Evolutionary conservation across 2,113 vertebrate species (phyloP).

Genomic region (Gopherus evgoodei): DNA sequence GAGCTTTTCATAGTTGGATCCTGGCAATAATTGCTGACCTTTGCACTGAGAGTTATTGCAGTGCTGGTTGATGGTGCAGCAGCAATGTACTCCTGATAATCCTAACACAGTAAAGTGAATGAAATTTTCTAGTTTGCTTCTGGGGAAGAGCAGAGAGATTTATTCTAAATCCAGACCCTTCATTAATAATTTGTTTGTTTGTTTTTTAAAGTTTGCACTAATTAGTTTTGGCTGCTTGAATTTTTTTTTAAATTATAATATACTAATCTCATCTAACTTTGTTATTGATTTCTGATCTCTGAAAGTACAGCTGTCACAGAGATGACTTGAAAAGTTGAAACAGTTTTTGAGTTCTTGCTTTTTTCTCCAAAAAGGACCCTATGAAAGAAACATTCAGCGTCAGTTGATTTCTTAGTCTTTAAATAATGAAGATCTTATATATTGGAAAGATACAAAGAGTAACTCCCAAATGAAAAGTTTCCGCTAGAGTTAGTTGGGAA

Average conservation of each 20-base stretch:
- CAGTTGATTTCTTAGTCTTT: neutral
- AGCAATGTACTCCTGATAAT: slow-evolving; percentile 18
- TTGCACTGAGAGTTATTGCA: slow-evolving; percentile 17
- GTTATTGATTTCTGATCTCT: slow-evolving; percentile 55
- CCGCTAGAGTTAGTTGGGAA: neutral
- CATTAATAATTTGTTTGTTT: slow-evolving; percentile 15
- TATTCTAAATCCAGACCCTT: slow-evolving; percentile 61
- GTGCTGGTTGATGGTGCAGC: slow-evolving; percentile 23
- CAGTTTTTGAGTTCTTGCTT: neutral
- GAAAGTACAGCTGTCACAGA: slow-evolving; percentile 43
- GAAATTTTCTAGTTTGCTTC: slow-evolving; percentile 37
- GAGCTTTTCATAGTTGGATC: slow-evolving; percentile 36
- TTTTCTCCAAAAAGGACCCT: neutral
- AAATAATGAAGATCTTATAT: neutral
- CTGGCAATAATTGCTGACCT: slow-evolving; percentile 41
- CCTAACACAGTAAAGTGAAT: neutral
- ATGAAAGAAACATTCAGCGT: neutral
- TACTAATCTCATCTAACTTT: slow-evolving; percentile 68
- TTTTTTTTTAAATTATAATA: slow-evolving; percentile 46
- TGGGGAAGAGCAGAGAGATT: slow-evolving; percentile 45
- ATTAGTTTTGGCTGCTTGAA: slow-evolving; percentile 54
- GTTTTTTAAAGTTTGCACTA: slow-evolving; percentile 60
- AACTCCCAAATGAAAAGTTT: neutral
- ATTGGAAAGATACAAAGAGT: neutral
- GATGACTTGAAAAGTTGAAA: slow-evolving; percentile 8